Conservation (phyloP, 2,113 vertebrate genomes). For the Raja brachyura region DNA sequence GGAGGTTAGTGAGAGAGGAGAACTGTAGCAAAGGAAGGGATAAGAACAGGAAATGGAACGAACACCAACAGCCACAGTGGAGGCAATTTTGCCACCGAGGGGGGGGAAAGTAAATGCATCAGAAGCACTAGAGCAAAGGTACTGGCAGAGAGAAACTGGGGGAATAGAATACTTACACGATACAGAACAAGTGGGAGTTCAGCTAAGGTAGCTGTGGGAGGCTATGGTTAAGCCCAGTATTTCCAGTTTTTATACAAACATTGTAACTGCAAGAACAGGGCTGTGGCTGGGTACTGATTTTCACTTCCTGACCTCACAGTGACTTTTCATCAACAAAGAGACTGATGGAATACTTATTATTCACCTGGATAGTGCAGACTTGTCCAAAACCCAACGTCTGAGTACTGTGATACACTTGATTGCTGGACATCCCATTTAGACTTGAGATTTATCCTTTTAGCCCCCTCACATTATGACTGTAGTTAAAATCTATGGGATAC, state of each 20-base stretch:
- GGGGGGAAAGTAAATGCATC: too few relatives aligned
- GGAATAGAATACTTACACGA: too few relatives aligned
- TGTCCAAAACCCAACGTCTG: neutral
- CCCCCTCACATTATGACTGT: neutral
- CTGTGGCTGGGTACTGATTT: neutral
- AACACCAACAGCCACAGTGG: too few relatives aligned
- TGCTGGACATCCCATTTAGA: neutral
- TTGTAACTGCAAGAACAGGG: neutral
- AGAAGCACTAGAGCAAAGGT: too few relatives aligned
- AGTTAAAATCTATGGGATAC: neutral
- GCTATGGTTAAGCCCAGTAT: too few relatives aligned
- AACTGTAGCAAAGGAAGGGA: too few relatives aligned
- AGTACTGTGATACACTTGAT: neutral
- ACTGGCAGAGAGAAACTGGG: too few relatives aligned
- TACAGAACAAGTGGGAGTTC: too few relatives aligned
- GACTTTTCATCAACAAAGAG: neutral
- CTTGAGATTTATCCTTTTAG: neutral
- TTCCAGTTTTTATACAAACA: neutral
- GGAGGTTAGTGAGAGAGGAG: too few relatives aligned
- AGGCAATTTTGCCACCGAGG: too few relatives aligned
- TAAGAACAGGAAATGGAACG: too few relatives aligned
- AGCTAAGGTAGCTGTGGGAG: too few relatives aligned
- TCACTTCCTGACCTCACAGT: neutral
- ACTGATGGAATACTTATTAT: neutral
- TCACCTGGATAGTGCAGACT: neutral